A percentile compares a stretch with the other conserved stretches of the same genome.
Evolutionary conservation across 2,888 invertebrate species (phyloP).

Genomic region (Pristionchus exspectatus): DNA sequence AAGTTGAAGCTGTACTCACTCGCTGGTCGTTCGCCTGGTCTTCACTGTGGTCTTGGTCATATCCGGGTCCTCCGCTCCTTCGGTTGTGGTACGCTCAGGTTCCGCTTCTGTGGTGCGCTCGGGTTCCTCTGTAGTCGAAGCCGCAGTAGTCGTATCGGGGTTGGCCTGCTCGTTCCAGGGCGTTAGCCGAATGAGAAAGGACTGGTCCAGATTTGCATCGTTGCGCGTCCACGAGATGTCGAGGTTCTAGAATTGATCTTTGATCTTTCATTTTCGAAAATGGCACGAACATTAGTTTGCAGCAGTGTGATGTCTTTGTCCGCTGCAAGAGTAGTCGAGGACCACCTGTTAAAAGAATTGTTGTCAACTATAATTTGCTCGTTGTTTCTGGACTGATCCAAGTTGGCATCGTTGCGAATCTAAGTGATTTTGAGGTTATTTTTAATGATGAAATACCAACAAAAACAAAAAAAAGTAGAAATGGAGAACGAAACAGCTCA

Average conservation of each 20-base stretch:
- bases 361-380: background rate
- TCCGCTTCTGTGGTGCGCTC: background rate
- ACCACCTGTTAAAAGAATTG: background rate
- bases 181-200: background rate
- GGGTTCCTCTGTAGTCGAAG: background rate
- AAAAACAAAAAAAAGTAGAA: background rate
- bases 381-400: background rate
- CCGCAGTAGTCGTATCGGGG: background rate
- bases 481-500: background rate
- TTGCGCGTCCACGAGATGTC: background rate
- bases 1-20: too few species aligned
- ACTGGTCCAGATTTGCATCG: background rate
- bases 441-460: too few species aligned
- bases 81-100: background rate
- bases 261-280: background rate
- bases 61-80: background rate
- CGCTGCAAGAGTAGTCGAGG: background rate
- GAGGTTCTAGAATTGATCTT: background rate
- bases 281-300: background rate
- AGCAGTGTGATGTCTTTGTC: background rate
- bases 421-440: too few species aligned
- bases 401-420: too few species aligned
- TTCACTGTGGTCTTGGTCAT: background rate
- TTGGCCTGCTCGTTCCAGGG: background rate
- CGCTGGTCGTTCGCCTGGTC: background rate